Evolutionary conservation across 2,797 vertebrate genomes (phyloP).

Genomic region (Poecile montanus): DNA sequence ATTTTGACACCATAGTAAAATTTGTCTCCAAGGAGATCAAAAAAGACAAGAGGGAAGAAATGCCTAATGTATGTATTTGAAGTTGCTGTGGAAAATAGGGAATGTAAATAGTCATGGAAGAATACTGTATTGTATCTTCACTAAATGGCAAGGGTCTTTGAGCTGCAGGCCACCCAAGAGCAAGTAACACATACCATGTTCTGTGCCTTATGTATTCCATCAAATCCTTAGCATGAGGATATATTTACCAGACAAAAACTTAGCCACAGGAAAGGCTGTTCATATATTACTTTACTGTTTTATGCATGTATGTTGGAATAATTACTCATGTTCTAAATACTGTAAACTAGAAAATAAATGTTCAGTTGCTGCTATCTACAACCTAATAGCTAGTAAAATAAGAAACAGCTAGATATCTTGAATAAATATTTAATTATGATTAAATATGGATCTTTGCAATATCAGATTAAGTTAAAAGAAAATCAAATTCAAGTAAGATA

Average conservation of each 20-base stretch:
- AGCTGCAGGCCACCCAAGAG: constrained; percentile 53
- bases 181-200: constrained; percentile 13
- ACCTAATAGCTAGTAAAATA: neutral
- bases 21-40: constrained; percentile 26
- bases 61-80: constrained; percentile 30
- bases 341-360: constrained; percentile 8
- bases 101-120: constrained; percentile 45
- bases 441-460: neutral
- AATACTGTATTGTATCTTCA: constrained; percentile 49
- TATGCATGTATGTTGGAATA: neutral
- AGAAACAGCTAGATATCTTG: neutral
- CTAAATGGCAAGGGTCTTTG: neutral
- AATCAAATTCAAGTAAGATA: constrained; percentile 37
- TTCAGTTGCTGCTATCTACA: neutral
- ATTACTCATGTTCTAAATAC: neutral
- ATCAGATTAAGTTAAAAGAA: constrained; percentile 21
- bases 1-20: constrained; percentile 24
- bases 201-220: constrained; percentile 44
- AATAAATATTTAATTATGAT: neutral
- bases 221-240: constrained; percentile 4
- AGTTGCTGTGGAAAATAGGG: constrained; percentile 9
- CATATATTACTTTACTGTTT: neutral
- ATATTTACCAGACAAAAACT: constrained; percentile 38
- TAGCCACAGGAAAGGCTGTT: constrained; percentile 23
- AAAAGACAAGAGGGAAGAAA: constrained; percentile 5